Evolutionary conservation across 2,797 vertebrate genomes (phyloP), one percentile per base, ranked within the genome.

Genomic region (Sphenopsis melanotis): DNA sequence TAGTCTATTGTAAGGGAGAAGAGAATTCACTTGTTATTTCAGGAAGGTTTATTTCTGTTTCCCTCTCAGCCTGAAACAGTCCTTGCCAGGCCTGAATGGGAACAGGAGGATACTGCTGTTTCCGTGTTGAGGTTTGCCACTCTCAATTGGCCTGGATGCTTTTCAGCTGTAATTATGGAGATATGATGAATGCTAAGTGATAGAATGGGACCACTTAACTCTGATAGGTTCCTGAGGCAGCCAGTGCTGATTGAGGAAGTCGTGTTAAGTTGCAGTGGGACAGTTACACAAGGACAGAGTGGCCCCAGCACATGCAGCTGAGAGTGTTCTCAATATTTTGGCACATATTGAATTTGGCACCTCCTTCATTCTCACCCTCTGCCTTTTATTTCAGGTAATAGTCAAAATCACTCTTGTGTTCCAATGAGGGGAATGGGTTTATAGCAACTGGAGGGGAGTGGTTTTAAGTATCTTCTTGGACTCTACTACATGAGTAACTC

Each of bases 181-280:
- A 37, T 65, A 65, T 29, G 88, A 95, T 15, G 41, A 95, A 96
- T 87, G 41, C 55, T 42, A 82, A 93, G 70, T 90, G 94, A 96
- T 95, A 66, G 94, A 95, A 96, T 95, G 90, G 84, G 92, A 94
- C 23, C 63, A 57, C 23, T 61, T 77, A 64, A 50, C 59, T 47
- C 29, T 18, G 42, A 53, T 10, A 41, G 57, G 57, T 41, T 94
- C 94, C 76, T 4, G 36, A 65, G 47, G 79, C 76, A 78, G 69
- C 57, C 46, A 55, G 85, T 0, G 4, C 59, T 81, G 65, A 86
- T 24, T 30, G 84, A 86, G 47, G 36, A 83, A 79, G 72, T 24
- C 1, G 1, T 5, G n/a, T 41, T 42, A 69, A 47, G 16, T 59
- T 82, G 65, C 90, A 68, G 9, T 32, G 85, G 89, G 87, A 82